Base-by-base conservation (phyloP, 2,113 vertebrate species). In the Halcyon malimbica region DNA sequence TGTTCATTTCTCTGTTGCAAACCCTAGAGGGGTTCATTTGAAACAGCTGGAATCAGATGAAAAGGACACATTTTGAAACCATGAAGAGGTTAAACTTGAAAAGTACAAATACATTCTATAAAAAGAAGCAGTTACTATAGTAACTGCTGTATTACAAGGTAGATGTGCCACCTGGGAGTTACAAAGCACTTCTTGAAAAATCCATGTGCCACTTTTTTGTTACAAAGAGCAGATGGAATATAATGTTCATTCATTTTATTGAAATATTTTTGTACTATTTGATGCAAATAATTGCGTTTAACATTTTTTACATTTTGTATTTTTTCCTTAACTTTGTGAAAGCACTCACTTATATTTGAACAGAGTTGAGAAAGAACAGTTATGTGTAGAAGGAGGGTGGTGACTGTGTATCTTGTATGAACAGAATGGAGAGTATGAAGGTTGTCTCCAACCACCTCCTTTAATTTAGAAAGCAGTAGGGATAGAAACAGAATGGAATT, bases 401-500 rank as follows among this genome's bases (percentile, higher is more conserved):
- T 76, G 71, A 67, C 33, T 88, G 77, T 3, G 0, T 78, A 75
- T 90, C 71, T 39, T 74, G n/a, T 10, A 68, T 86, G 69, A 92
- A 53, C 50, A 80, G 74, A 68, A 20, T n/a, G 80, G 57, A 53
- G 53, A 83, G 8, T 41, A 41, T 83, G 71, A 60, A 92, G 74
- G 59, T 57, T 95, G 79, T 94, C 85, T 97, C 74, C 33, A 60
- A 60, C 54, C 83, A 94, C 71, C 74, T 97, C 77, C 92, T 97
- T 97, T 97, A 97, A 97, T 98, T 97, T 96, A 94, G 86, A 96
- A 95, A 97, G 84, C 78, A 77, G 59, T 53, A 46, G 0, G 53
- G 48, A 41, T 53, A 95, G 80, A 83, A 90, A 57, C 83, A 79
- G 89, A 81, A 59, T 86, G 90, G 90, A 96, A 97, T 87, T 74